phyloP scores from a whole-genome alignment of 2,797 vertebrate genomes.

The Epinephelus awoara region DNA sequence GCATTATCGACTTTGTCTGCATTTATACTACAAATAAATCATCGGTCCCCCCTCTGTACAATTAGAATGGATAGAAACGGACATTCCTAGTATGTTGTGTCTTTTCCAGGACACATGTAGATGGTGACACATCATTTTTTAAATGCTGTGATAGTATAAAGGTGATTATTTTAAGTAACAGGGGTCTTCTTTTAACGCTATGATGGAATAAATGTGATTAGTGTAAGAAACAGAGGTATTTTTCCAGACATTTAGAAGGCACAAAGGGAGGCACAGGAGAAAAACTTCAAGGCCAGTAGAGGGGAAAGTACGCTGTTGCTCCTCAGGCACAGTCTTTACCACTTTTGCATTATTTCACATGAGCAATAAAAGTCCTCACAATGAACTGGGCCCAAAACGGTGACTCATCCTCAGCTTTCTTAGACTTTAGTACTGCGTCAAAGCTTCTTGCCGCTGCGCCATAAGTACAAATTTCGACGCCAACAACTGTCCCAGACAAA shows the following conservation, averaged over 20 bases:
- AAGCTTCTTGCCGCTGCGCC: constrained; percentile 20
- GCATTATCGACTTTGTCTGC: constrained; percentile 62
- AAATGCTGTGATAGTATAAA: no score
- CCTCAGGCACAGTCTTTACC: constrained; percentile 51
- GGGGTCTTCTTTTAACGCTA: neutral
- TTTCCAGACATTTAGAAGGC: constrained; percentile 49
- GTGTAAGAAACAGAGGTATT: constrained; percentile 5
- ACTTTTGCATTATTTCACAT: constrained; percentile 51
- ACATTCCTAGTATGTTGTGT: constrained; percentile 8
- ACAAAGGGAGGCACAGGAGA: constrained; percentile 39
- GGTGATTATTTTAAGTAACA: no score
- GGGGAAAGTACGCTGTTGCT: constrained; percentile 31
- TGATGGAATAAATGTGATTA: constrained; percentile 2
- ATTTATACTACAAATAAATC: constrained; percentile 52
- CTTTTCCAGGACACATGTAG: constrained; percentile 4
- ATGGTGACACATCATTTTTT: neutral
- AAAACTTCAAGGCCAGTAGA: constrained; percentile 42
- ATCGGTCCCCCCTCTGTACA: constrained; percentile 8
- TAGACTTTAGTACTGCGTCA: constrained; percentile 14
- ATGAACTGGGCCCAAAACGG: constrained; percentile 34
- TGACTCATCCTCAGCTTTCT: constrained; percentile 44
- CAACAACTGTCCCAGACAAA: constrained; percentile 15
- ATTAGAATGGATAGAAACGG: constrained; percentile 25
- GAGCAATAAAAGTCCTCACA: constrained; percentile 50
- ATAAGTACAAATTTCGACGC: constrained; percentile 7